Evolutionary conservation across 2,113 vertebrate species (phyloP), one percentile per base, ranked within the genome.

Genomic region (Lepisosteus osseus): DNA sequence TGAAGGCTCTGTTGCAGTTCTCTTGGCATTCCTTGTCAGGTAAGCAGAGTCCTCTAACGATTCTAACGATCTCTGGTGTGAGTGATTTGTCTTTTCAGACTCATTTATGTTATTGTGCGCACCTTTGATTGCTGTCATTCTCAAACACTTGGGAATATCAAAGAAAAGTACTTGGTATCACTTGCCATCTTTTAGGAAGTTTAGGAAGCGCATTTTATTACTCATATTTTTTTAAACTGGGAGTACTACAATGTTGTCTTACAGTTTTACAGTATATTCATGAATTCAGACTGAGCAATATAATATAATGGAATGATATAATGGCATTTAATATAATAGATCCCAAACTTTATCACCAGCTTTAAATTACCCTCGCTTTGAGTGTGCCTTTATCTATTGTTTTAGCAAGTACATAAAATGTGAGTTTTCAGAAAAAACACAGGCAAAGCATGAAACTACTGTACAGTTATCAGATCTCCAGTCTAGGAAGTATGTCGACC

Each of bases 41-140:
- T 78, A 75, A 79, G 79, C 74, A 3, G 62, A 44, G 68, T 75
- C 75, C 77, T 62, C 44, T 6, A 45, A 77, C 73, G 71, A 65
- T 71, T 77, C 61, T 76, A 76, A 77, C 74, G 66, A 70, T 74
- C 82, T 78, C 76, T 80, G 74, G 86, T 85, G 85, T 66, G 72
- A 79, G 75, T 70, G 74, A 57, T 73, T 76, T 76, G 78, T 73
- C 73, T 76, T 80, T 72, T 74, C 54, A 67, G 78, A 81, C 69
- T 63, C 75, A 77, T 68, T 54, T 76, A 74, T 78, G 82, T 81
- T 83, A 79, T 86, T 79, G 78, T 71, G 69, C 45, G 73, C 63
- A 77, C 73, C 78, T 78, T 83, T 72, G 82, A 82, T 84, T 82
- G 77, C 76, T 83, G 86, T 85, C 85, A 83, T 59, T 73, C 47